A percentile compares a stretch with the other conserved stretches of the same genome.
These are phyloP conservation scores for Glareola pratincola DNA, from an alignment of 2,113 vertebrate species.

Conservation along the genomic window DNA sequence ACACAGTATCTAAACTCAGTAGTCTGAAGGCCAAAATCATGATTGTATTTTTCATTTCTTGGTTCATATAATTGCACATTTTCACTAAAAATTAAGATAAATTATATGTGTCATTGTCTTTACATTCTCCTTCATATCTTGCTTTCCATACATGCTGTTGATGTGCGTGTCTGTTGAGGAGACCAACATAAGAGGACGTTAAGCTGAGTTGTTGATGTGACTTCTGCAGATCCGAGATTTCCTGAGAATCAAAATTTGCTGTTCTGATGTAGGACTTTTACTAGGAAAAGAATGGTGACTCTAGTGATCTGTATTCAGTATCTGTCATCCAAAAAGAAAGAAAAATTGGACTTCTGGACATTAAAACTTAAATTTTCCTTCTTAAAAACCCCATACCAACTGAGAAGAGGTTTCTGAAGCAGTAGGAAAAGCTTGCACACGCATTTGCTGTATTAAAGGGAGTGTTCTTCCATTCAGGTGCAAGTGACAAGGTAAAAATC, in stretches of 20 bases:
- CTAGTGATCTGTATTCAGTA: not conserved
- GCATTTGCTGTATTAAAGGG: rapidly evolving
- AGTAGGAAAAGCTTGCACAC: not conserved
- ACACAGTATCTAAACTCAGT: not conserved
- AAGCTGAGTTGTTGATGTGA: not conserved
- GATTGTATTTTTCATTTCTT: not conserved
- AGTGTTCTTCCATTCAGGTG: not conserved
- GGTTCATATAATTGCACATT: not conserved
- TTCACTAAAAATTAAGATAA: not conserved
- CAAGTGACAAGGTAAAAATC: not conserved
- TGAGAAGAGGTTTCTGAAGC: not conserved
- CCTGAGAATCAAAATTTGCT: not conserved
- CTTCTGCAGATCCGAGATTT: not conserved
- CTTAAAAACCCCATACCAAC: not conserved
- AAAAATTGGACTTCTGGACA: not conserved
- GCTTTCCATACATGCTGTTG: not conserved
- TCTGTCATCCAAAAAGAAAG: not conserved
- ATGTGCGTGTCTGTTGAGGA: not conserved
- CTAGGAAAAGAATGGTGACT: not conserved
- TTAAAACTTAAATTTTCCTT: not conserved
- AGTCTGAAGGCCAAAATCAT: not conserved
- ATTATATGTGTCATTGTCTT: not conserved
- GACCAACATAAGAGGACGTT: not conserved
- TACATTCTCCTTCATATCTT: not conserved
- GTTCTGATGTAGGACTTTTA: not conserved